Evolutionary conservation across 2,113 vertebrate genomes (phyloP), one percentile per base, ranked within the genome.

Genomic region (Coreoperca whiteheadi): DNA sequence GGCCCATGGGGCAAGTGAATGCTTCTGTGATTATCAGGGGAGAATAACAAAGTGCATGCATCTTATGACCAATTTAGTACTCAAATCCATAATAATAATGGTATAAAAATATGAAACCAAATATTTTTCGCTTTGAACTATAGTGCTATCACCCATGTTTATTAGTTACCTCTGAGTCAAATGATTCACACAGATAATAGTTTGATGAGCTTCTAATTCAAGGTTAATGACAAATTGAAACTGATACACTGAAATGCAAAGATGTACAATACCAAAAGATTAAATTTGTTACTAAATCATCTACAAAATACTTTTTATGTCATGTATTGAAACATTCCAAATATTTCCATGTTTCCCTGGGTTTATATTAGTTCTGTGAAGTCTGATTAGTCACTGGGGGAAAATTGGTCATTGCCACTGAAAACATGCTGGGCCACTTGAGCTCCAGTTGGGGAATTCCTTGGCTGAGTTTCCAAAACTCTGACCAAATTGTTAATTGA

Each of bases 1-100:
- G 82, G 87, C 88, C 83, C 83, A 86, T 60, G 77, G 86, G 89
- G 89, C 76, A 72, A 63, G 51, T 77, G 57, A 89, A 88, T 74
- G 86, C 60, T 76, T 92, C 71, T 23, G 65, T 79, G 65, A 87
- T 89, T 89, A 83, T 80, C 84, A 65, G 39, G 64, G 83, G 77
- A 43, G 67, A 74, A 85, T 79, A 59, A 80, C 39, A 74, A 83
- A 81, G 56, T 64, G 71, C 54, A 86, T 60, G 77, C 56, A 61
- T 77, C 72, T 82, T 60, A 74, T 77, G 79, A 76, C 72, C 76
- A 89, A 86, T 91, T 87, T 84, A 60, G 64, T 60, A 78, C 25
- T 87, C 43, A 43, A 39, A 74, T 78, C 51, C 8, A 71, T 60
- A 56, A 69, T 28, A 70, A 61, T 25, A 28, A 71, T 32, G 30